These are phyloP conservation scores for Gonioctena quinquepunctata DNA, from an alignment of 1,140 invertebrate species.

Conservation along the genomic window DNA sequence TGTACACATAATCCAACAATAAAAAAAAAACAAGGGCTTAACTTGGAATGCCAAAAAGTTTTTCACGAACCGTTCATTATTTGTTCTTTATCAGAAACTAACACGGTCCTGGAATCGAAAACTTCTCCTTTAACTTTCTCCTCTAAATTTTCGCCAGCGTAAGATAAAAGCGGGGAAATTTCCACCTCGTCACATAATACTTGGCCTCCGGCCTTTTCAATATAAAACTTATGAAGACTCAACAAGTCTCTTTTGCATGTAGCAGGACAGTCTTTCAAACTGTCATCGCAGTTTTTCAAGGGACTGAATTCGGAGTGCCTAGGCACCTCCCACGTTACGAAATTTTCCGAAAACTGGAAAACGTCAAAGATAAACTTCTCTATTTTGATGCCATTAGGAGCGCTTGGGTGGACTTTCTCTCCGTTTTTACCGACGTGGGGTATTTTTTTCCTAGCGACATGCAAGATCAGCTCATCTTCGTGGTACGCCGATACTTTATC, in stretches of 20 bases:
- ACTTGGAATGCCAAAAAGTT: neutral
- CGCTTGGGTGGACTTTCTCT: conserved; percentile 71
- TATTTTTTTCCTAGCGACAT: conserved; percentile 98
- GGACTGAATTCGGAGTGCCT: conserved; percentile 95
- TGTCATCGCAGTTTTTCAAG: conserved; percentile 89
- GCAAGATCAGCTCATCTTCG: conserved; percentile 79
- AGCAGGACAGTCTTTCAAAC: conserved; percentile 85
- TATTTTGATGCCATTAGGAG: conserved; percentile 96
- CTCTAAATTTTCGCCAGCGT: conserved; percentile 83
- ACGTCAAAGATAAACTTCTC: conserved; percentile 99
- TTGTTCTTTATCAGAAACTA: conserved; percentile 25
- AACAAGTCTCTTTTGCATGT: conserved; percentile 87
- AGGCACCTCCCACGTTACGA: conserved; percentile 91
- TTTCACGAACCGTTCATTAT: neutral
- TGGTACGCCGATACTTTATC: conserved; percentile 54
- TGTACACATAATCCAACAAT: no score
- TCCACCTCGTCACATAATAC: conserved; percentile 77
- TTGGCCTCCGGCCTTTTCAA: conserved; percentile 81
- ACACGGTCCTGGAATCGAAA: conserved; percentile 11
- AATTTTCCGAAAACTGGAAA: conserved; percentile 87
- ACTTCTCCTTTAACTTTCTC: conserved; percentile 25
- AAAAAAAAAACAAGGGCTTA: no score
- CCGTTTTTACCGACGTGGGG: conserved; percentile 80
- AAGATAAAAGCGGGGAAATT: conserved; percentile 89
- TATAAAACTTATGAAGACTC: conserved; percentile 80